Base-by-base conservation (phyloP, 1,140 invertebrate genomes). In the Drosophila guanche region DNA sequence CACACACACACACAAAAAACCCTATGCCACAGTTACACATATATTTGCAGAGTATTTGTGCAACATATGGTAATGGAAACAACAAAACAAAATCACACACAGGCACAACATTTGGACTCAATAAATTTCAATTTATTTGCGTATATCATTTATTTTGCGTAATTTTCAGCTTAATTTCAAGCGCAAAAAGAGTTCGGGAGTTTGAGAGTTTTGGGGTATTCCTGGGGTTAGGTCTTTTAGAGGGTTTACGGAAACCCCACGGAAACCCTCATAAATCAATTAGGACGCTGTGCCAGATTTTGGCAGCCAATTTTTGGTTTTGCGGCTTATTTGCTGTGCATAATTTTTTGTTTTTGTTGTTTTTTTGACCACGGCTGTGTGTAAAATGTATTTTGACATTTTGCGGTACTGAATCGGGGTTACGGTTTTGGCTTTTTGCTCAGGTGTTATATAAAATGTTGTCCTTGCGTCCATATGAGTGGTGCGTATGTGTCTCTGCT, bases 51-150 rank as follows among this genome's bases (percentile, higher is more conserved):
- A 25, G 25, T 20, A 23, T 54, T 50, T 46, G 12, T 60, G 72
- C 55, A 67, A 47, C 62, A 54, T 75, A 68, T 66, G 57, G 75
- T 12, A 53, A 43, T 52, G 53, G 47, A 60, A 54, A 16, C 50
- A 61, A 43, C 42, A 52, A 60, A 59, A 60, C 54, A 59, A 33
- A 37, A 29, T 54, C 50, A 77, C 66, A 77, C 52, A 77, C 51
- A 45, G 53, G 50, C 47, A 45, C 10, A 33, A 53, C 57, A 81
- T 58, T 78, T 51, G 73, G 66, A 88, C 83, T 88, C 83, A 76
- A 88, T 88, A 88, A 88, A 88, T 88, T 88, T 83, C 83, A 72
- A 88, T 88, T 88, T 88, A 88, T 88, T 88, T 88, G 67, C 75
- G 83, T 88, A 88, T 79, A 88, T 83, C 81, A 88, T 88, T 88